Base-by-base conservation (phyloP, 2,797 vertebrate genomes). In the Oceanodroma leucorhoa region DNA sequence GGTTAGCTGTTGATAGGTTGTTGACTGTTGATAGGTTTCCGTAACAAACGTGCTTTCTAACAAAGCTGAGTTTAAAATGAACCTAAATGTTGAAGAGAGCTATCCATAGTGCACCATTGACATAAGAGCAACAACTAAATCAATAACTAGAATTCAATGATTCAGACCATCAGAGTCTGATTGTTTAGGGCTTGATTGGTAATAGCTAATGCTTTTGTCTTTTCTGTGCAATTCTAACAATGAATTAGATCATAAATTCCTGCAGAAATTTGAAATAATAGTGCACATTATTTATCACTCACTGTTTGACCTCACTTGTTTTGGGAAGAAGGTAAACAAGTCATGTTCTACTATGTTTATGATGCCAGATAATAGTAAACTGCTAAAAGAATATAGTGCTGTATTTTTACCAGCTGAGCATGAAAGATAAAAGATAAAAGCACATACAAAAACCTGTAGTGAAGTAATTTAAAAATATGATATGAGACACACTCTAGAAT, bases 321-420 rank as follows among this genome's bases (percentile, higher is more conserved):
- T 32, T 91, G 53, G 17, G 76, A 67, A 97, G 61, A 86, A 79
- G 32, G 54, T 87, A 84, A 94, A 87, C 9, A 96, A 30, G 15
- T 36, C 36, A n/a, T 64, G 11, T 46, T 89, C 69, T 95, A 26
- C 18, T 50, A 2, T 54, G 57, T 91, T 86, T 66, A 60, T 64
- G 43, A 55, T 87, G 72, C 40, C n/a, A 90, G 11, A 57, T 89
- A 48, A 73, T 15, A 75, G 17, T 67, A 70, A 23, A 11, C 6
- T 65, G 61, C 12, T 58, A 13, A 84, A 94, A 58, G 14, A 23
- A 80, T 34, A 55, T 13, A 76, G 7, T 43, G 12, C 3, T 87
- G 6, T 30, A 34, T 72, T 72, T 82, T 82, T 87, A 58, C 34
- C 55, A 46, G 9, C 16, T 34, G 11, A 78, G 4, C 11, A 58